phyloP scores from a whole-genome alignment of 2,113 vertebrate species.

The Antidorcas marsupialis region DNA sequence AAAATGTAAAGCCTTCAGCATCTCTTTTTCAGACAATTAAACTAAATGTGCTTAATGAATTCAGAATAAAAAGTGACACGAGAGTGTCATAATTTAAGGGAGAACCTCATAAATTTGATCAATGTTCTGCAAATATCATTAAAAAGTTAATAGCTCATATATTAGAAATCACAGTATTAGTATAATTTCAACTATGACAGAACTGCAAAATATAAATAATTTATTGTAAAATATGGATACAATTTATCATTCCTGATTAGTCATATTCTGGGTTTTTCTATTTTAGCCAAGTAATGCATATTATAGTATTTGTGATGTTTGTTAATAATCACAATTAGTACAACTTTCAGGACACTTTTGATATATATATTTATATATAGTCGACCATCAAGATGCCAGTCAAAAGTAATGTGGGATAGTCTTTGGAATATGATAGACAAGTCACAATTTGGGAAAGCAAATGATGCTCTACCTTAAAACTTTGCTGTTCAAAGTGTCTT shows the following conservation, averaged over 20 bases:
- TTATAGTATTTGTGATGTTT: background rate
- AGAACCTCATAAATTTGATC: slow-evolving; percentile 49
- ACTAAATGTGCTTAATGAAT: slow-evolving; percentile 55
- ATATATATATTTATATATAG: background rate
- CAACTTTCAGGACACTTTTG: background rate
- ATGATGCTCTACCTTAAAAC: background rate
- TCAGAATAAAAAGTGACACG: slow-evolving; percentile 42
- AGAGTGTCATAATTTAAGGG: slow-evolving; percentile 15
- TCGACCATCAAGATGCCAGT: background rate
- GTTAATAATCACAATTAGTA: background rate
- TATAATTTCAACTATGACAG: slow-evolving; percentile 36
- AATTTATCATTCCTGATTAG: slow-evolving; percentile 47
- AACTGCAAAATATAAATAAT: slow-evolving; percentile 39
- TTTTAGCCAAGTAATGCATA: slow-evolving; percentile 3
- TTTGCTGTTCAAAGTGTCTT: background rate
- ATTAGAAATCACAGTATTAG: slow-evolving; percentile 37
- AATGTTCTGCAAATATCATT: slow-evolving; percentile 60
- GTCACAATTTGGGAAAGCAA: background rate
- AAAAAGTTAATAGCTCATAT: slow-evolving; percentile 58
- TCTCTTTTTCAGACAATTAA: slow-evolving; percentile 53
- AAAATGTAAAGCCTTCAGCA: background rate
- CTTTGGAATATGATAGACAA: background rate
- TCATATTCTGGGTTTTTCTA: background rate
- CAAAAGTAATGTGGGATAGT: background rate
- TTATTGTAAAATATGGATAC: slow-evolving; percentile 35